phyloP scores from a whole-genome alignment of 2,797 vertebrate genomes.

The Rhadinocentrus ornatus region DNA sequence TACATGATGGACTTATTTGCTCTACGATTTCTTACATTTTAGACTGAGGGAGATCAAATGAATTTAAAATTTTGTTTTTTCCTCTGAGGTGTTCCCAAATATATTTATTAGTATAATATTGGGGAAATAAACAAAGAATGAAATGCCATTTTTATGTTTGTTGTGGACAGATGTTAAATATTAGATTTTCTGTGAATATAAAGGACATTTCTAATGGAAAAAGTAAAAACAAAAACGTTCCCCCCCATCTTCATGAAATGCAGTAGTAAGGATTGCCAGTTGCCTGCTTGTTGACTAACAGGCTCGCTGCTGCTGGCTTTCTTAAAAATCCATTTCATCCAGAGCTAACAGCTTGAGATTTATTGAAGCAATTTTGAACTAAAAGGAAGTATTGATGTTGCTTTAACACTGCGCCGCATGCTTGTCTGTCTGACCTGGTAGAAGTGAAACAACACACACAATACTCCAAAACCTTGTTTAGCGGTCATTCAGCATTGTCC shows the following conservation, averaged over 20 bases:
- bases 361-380: conserved; percentile 44
- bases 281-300: conserved; percentile 18
- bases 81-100: not conserved
- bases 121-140: no score
- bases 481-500: conserved; percentile 19
- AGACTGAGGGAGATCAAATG: not conserved
- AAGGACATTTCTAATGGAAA: not conserved
- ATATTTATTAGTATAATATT: no score
- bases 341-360: conserved; percentile 38
- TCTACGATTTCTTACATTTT: not conserved
- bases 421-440: conserved; percentile 4
- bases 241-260: not conserved
- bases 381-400: conserved; percentile 24
- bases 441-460: conserved; percentile 2
- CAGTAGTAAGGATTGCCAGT: conserved; percentile 17
- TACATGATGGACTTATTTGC: not conserved
- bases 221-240: not conserved
- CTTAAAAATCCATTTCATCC: conserved; percentile 37
- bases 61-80: not conserved
- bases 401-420: conserved; percentile 21
- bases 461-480: conserved; percentile 24
- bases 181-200: not conserved
- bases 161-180: no score
- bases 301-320: conserved; percentile 22
- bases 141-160: no score